Evolutionary conservation across 2,113 vertebrate species (phyloP).

Genomic region (Zosterops japonicus): DNA sequence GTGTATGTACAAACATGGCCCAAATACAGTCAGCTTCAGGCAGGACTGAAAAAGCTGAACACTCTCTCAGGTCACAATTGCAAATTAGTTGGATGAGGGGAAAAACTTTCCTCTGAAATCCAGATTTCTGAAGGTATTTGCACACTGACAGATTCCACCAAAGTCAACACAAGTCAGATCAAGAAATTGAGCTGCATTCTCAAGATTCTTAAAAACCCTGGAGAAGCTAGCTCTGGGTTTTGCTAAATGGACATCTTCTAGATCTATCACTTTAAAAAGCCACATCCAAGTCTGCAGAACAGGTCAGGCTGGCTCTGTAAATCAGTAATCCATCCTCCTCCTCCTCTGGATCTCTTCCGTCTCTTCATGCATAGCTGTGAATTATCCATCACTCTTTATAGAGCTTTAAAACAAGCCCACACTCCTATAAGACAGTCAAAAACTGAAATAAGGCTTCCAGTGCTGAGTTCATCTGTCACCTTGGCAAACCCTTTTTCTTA

Average conservation of each 20-base stretch:
- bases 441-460: neutral
- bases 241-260: neutral
- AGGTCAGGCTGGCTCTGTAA: slow-evolving; percentile 52
- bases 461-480: neutral
- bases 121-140: neutral
- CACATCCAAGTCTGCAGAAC: neutral
- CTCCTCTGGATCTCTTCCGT: slow-evolving; percentile 8
- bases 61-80: neutral
- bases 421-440: neutral
- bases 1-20: neutral
- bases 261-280: neutral
- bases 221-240: neutral
- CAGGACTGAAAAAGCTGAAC: neutral
- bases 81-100: neutral
- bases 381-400: neutral
- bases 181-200: neutral
- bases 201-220: neutral
- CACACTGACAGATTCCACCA: neutral
- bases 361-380: neutral
- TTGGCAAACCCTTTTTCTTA: neutral
- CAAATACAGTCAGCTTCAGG: neutral
- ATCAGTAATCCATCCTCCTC: slow-evolving; percentile 38
- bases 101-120: neutral
- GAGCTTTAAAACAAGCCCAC: neutral
- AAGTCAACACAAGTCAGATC: neutral